These are phyloP conservation scores for Drusus annulatus DNA, from an alignment of 1,140 invertebrate genomes.

Conservation along the genomic window DNA sequence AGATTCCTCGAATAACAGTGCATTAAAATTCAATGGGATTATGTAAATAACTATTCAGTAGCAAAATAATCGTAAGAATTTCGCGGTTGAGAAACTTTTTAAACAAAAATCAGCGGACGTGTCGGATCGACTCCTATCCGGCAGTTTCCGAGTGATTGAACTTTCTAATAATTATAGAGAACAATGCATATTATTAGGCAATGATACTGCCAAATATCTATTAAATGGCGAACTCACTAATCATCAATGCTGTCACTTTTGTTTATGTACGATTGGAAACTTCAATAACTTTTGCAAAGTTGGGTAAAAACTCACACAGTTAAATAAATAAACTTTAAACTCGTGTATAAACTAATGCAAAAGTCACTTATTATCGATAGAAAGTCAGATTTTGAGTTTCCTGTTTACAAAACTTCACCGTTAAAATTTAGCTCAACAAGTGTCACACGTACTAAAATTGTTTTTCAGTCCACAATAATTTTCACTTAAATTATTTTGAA, in stretches of 20 bases:
- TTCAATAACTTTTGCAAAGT: background rate
- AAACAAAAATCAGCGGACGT: background rate
- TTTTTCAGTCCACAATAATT: conserved; percentile 7
- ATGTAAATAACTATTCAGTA: background rate
- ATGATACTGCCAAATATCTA: background rate
- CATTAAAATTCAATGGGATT: too few relatives aligned
- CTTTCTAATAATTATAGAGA: conserved; percentile 14
- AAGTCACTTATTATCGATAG: conserved; percentile 21
- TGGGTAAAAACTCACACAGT: background rate
- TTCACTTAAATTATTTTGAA: background rate
- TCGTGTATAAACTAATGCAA: background rate
- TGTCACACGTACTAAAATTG: conserved; percentile 12
- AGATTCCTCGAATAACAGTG: too few relatives aligned
- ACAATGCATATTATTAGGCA: background rate
- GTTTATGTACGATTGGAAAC: background rate
- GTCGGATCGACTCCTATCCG: conserved; percentile 14
- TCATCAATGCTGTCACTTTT: too few relatives aligned
- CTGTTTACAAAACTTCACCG: conserved; percentile 34
- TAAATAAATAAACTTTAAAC: too few relatives aligned
- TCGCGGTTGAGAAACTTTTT: background rate
- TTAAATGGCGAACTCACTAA: too few relatives aligned
- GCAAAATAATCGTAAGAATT: conserved; percentile 6
- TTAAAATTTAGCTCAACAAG: conserved; percentile 35
- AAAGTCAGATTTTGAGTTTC: conserved; percentile 24
- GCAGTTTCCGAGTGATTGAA: conserved; percentile 4